Conservation (phyloP, 2,113 vertebrate species). For the Serinus canaria region DNA sequence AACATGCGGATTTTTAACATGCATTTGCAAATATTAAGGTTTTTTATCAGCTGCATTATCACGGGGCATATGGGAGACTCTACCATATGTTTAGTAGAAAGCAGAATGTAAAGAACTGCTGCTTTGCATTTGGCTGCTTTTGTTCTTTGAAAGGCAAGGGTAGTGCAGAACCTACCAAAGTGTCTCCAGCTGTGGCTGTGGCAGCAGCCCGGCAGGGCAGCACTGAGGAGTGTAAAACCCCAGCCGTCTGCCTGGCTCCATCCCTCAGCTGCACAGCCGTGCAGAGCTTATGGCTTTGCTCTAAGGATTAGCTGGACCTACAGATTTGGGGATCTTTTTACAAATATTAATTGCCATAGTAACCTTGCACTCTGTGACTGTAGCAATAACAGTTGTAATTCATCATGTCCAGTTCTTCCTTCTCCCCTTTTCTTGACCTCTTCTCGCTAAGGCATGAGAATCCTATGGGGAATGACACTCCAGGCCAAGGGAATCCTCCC, state of each 20-base stretch:
- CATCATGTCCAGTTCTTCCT: background rate
- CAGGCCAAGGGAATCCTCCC: background rate
- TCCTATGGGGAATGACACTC: background rate
- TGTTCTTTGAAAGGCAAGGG: background rate
- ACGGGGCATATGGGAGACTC: background rate
- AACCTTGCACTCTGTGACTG: fast-evolving
- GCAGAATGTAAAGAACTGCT: background rate
- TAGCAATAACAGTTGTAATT: background rate
- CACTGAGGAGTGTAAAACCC: background rate
- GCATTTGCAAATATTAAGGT: background rate
- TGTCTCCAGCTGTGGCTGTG: background rate
- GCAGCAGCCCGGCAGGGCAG: background rate
- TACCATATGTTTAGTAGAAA: background rate
- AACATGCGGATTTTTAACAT: background rate
- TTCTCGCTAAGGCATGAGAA: background rate
- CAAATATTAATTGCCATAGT: background rate
- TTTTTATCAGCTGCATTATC: background rate
- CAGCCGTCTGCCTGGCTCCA: background rate
- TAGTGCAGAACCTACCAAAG: background rate
- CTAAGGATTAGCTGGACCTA: background rate
- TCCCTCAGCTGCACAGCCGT: background rate
- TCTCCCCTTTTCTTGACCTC: background rate
- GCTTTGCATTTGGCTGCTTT: background rate
- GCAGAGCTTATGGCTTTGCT: fast-evolving
- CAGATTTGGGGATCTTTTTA: background rate